Percentiles rank a stretch among this genome's conserved stretches.
Conservation (phyloP, 2,797 vertebrate genomes). For the Microcaecilia unicolor region DNA sequence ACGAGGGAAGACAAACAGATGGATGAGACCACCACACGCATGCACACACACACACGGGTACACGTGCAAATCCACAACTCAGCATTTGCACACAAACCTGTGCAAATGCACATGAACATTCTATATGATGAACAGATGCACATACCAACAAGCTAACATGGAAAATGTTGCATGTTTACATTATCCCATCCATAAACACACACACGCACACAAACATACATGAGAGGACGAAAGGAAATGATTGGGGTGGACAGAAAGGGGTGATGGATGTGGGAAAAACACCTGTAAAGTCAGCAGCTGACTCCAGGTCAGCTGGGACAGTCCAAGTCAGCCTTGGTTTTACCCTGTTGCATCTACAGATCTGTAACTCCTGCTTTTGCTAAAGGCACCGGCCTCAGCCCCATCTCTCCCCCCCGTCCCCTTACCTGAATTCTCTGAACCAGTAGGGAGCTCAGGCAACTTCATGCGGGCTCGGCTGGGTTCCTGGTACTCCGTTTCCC, state of each 20-base stretch:
- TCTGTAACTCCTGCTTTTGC: constrained; percentile 51
- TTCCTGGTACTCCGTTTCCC: constrained; percentile 75
- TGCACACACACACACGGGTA: constrained; percentile 13
- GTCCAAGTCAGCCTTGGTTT: constrained; percentile 77
- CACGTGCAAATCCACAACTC: neutral
- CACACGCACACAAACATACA: constrained; percentile 19
- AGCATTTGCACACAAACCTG: neutral
- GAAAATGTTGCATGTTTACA: too few relatives aligned
- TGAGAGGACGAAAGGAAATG: constrained; percentile 9
- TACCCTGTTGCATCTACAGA: constrained; percentile 75
- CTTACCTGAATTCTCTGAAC: constrained; percentile 56
- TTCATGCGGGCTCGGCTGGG: constrained; percentile 62
- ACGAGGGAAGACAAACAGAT: constrained; percentile 27
- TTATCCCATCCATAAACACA: neutral
- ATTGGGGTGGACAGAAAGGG: neutral
- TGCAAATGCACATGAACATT: constrained; percentile 9
- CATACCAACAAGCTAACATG: neutral
- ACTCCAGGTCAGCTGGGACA: constrained; percentile 2
- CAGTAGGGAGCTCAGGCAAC: constrained; percentile 40
- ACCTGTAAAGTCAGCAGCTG: neutral
- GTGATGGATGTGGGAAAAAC: neutral
- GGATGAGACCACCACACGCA: constrained; percentile 27
- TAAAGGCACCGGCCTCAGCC: constrained; percentile 12
- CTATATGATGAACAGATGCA: constrained; percentile 8
- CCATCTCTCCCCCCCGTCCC: neutral